Percentiles rank a stretch among this genome's conserved stretches.
These are phyloP conservation scores for Euleptes europaea DNA, from an alignment of 2,113 vertebrate species.

Conservation along the genomic window DNA sequence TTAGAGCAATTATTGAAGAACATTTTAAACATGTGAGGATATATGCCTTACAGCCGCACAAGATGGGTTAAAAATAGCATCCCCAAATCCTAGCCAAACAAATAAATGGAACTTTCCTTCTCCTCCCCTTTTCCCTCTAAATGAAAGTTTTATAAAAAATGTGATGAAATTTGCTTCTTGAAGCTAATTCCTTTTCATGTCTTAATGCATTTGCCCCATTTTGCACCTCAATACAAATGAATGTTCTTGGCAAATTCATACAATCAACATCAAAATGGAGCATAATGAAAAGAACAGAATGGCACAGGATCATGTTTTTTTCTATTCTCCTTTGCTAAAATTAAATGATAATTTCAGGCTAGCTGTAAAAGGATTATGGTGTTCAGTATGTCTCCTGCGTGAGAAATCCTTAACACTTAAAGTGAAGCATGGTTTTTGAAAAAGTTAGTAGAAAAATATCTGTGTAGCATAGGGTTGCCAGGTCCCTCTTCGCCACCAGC, in stretches of 20 bases:
- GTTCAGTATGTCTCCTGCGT: constrained; percentile 31
- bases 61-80: constrained; percentile 20
- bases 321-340: constrained; percentile 46
- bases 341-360: constrained; percentile 56
- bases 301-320: constrained; percentile 10
- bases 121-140: neutral
- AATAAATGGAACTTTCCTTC: constrained; percentile 35
- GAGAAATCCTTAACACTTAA: constrained; percentile 34
- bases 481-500: too few species aligned
- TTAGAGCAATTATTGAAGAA: constrained; percentile 44
- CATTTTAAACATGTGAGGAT: constrained; percentile 31
- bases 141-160: neutral
- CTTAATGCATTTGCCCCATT: constrained; percentile 15
- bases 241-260: constrained; percentile 62
- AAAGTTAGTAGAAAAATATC: constrained; percentile 26
- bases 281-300: constrained; percentile 59
- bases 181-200: neutral
- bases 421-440: constrained; percentile 7
- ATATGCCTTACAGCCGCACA: constrained; percentile 24
- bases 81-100: constrained; percentile 32
- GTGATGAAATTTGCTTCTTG: neutral
- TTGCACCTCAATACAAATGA: constrained; percentile 41
- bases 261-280: constrained; percentile 37
- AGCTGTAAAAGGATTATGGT: constrained; percentile 47
- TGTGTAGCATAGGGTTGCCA: too few species aligned